Percentiles rank a stretch among this genome's conserved stretches.
Evolutionary conservation across 2,797 vertebrate species (phyloP).

Genomic region (Semaprochilodus insignis): DNA sequence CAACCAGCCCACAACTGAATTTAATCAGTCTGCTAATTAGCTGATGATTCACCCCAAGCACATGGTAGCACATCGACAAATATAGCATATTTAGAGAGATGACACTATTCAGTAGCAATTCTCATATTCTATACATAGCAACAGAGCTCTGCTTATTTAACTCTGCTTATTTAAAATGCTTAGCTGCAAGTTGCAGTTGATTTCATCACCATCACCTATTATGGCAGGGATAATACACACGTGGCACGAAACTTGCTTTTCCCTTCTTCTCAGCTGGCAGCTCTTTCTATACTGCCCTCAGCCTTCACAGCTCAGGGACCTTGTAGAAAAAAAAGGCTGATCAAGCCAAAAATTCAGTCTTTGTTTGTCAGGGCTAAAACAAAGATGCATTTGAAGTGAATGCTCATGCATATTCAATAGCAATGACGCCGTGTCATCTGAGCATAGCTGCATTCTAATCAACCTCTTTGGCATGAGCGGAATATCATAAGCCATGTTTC

Average conservation of each 20-base stretch:
- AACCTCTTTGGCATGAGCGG: not conserved
- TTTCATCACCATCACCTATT: constrained; percentile 7
- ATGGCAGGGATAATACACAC: not conserved
- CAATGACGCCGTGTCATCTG: not conserved
- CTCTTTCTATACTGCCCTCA: not conserved
- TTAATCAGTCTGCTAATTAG: constrained; percentile 16
- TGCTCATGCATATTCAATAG: not conserved
- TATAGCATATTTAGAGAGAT: not conserved
- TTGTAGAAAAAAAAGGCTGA: not conserved
- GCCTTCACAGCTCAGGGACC: not conserved
- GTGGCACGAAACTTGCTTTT: not conserved
- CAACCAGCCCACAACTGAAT: not conserved
- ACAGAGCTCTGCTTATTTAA: not conserved
- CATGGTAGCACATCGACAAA: not conserved
- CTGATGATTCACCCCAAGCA: constrained; percentile 5
- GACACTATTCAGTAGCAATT: too few relatives aligned
- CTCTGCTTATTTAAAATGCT: not conserved
- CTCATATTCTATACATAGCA: not conserved
- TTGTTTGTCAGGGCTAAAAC: not conserved
- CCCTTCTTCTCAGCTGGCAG: not conserved
- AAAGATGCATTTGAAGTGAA: not conserved
- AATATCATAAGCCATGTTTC: not conserved
- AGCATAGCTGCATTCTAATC: not conserved
- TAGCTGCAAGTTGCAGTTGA: not conserved
- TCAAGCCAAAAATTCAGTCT: not conserved